phyloP scores from a whole-genome alignment of 2,113 vertebrate species.

The Sturnus vulgaris region DNA sequence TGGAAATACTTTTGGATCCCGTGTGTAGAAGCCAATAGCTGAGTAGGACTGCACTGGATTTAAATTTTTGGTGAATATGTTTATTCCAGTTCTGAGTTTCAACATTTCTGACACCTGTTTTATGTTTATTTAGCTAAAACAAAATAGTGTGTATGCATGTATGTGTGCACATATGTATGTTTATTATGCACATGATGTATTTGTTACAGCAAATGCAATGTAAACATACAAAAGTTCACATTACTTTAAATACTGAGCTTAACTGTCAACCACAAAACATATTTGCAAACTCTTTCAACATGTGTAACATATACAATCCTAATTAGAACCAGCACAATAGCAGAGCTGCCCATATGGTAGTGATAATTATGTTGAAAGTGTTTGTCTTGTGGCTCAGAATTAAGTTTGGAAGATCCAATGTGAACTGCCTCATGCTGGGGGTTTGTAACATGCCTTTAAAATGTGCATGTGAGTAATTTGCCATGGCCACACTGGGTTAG shows the following conservation, averaged over 20 bases:
- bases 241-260: slow-evolving; percentile 51
- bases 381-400: background rate
- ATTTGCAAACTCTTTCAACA: slow-evolving; percentile 43
- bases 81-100: background rate
- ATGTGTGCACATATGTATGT: background rate
- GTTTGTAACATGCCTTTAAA: background rate
- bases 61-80: background rate
- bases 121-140: slow-evolving; percentile 26
- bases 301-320: slow-evolving; percentile 43
- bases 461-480: background rate
- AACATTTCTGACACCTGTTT: slow-evolving; percentile 33
- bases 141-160: background rate
- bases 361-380: slow-evolving; percentile 16
- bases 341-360: slow-evolving; percentile 20
- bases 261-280: slow-evolving; percentile 51
- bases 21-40: background rate
- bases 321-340: slow-evolving; percentile 42
- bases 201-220: slow-evolving; percentile 12
- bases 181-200: slow-evolving; percentile 5
- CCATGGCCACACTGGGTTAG: background rate
- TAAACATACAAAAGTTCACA: slow-evolving; percentile 42
- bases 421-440: background rate
- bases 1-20: background rate
- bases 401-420: background rate
- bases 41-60: background rate